Evolutionary conservation across 2,797 vertebrate genomes (phyloP).

Genomic region (Chiloscyllium punctatum): DNA sequence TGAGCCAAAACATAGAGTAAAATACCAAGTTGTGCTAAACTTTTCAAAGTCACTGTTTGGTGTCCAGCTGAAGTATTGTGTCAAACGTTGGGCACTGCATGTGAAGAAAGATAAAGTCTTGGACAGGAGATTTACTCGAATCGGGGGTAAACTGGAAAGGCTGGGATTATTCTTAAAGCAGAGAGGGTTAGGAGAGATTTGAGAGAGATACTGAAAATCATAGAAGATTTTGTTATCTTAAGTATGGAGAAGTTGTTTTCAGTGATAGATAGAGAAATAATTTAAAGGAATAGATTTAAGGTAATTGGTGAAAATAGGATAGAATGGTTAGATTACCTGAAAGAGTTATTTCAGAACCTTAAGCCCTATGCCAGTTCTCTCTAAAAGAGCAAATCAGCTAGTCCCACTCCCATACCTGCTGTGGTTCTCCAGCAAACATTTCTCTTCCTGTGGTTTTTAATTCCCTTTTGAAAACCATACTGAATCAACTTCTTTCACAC

Average conservation of each 20-base stretch:
- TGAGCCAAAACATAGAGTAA: background rate
- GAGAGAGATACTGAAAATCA: no score
- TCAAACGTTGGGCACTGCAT: background rate
- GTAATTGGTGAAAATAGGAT: background rate
- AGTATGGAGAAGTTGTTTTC: background rate
- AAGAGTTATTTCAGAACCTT: background rate
- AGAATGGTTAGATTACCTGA: background rate
- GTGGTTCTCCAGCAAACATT: background rate
- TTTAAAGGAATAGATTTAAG: background rate
- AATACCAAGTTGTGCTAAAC: background rate
- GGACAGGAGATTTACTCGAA: background rate
- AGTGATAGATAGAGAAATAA: background rate
- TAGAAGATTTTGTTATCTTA: background rate
- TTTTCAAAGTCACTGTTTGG: background rate
- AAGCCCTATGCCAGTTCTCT: background rate
- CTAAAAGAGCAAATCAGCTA: background rate
- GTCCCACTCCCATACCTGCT: no score
- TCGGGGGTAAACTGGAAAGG: background rate
- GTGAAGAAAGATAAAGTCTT: background rate
- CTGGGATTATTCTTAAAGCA: background rate
- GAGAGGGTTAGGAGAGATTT: background rate
- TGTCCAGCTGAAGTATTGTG: background rate
- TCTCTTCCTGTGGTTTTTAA: background rate
- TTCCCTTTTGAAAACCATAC: background rate
- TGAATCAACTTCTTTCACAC: background rate